A percentile compares a stretch with the other conserved stretches of the same genome.
Conservation (phyloP, 2,113 vertebrate genomes). For the Hippocampus zosterae region DNA sequence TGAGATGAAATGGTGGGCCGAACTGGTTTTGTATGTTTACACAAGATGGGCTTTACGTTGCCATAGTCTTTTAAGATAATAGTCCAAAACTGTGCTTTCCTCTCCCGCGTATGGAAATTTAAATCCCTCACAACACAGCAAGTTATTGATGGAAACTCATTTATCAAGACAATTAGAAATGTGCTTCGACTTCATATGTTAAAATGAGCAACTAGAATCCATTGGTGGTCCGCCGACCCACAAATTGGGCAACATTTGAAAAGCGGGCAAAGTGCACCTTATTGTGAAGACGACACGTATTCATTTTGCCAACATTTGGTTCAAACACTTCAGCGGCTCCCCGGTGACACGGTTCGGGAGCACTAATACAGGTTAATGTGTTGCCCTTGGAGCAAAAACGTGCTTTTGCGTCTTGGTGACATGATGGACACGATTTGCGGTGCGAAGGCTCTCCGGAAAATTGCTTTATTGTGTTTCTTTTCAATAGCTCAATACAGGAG, state of each 20-base stretch:
- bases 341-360: slow-evolving; percentile 7
- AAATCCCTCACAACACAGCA: no score
- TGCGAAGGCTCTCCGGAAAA: background rate
- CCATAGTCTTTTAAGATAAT: no score
- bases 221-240: background rate
- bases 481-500: no score
- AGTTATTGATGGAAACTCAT: background rate
- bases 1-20: background rate
- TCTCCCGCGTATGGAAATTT: no score
- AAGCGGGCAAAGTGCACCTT: background rate
- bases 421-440: background rate
- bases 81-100: no score
- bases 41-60: no score
- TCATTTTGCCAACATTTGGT: background rate
- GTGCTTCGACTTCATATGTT: background rate
- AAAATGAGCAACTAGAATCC: background rate
- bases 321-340: background rate
- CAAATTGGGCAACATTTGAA: background rate
- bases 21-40: no score
- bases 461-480: background rate
- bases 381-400: slow-evolving; percentile 18
- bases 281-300: background rate
- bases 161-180: background rate
- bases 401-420: slow-evolving; percentile 2
- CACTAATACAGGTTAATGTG: slow-evolving; percentile 41